Evolutionary conservation across 2,888 invertebrate genomes (phyloP), one percentile per base, ranked within the genome.

Genomic region (Vanessa cardui): DNA sequence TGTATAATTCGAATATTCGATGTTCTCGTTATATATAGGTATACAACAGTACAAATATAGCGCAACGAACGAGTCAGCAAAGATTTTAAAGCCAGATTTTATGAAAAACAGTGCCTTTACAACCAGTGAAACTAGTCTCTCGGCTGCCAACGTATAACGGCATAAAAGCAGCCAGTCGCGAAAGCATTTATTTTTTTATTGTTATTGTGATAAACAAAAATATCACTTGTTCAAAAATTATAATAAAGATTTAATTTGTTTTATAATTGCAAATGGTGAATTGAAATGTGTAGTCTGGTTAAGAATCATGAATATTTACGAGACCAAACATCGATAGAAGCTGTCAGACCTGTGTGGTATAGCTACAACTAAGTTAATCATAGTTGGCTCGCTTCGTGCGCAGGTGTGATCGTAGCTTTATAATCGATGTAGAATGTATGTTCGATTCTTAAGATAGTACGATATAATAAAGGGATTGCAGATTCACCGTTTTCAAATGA

Each of bases 111-210:
- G 90, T 90, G 92, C 92, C 91, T 92, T 46, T 62, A 60, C 83
- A 83, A 86, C 89, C 90, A 91, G 91, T 90, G 87, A 84, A 84
- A 86, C 92, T 92, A 92, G 92, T 92, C 92, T 85, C 71, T 72
- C 82, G 85, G 82, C 87, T 85, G 86, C 80, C 73, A 68, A 61
- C 70, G 70, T 73, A 59, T 66, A 74, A 75, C 73, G 73, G 71
- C 58, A 73, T 73, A 71, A 71, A 68, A 74, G 81, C 82, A 86
- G 89, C 83, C 89, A 89, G 90, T 90, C 90, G 84, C 82, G 84
- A 80, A 79, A 90, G 92, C 92, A 92, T 92, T 92, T 92, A 92
- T 92, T 91, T 92, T 91, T 89, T 86, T 89, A 89, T 86, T 87
- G 87, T 90, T 89, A 73, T 77, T 79, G 77, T 78, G 77, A 78